Evolutionary conservation across 2,888 invertebrate genomes (phyloP).

Genomic region (Spodoptera picta): DNA sequence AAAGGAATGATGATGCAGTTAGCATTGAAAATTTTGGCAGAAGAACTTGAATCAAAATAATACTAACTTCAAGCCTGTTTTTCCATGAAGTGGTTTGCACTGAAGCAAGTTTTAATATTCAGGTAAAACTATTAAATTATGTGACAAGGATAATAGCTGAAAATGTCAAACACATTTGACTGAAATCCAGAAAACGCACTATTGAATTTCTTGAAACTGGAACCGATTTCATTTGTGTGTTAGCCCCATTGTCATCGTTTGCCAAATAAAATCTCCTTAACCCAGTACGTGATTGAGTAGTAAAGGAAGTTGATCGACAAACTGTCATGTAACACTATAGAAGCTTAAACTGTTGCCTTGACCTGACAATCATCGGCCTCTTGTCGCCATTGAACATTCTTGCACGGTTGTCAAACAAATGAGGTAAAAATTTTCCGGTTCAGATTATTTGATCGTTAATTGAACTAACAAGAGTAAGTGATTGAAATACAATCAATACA

Average conservation of each 20-base stretch:
- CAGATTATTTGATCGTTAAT: slow-evolving; percentile 35
- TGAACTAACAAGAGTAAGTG: slow-evolving; percentile 44
- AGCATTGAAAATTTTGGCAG: background rate
- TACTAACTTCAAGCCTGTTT: too few relatives aligned
- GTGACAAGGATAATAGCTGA: too few relatives aligned
- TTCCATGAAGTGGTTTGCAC: too few relatives aligned
- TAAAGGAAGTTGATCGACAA: slow-evolving; percentile 39
- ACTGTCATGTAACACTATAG: slow-evolving; percentile 40
- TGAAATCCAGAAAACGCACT: too few relatives aligned
- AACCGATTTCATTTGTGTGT: too few relatives aligned
- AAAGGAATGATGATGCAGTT: background rate
- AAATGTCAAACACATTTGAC: too few relatives aligned
- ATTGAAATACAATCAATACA: slow-evolving; percentile 64
- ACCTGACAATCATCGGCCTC: slow-evolving; percentile 45
- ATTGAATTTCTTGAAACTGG: too few relatives aligned
- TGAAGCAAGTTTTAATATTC: too few relatives aligned
- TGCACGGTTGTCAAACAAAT: slow-evolving; percentile 20
- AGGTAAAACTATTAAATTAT: too few relatives aligned
- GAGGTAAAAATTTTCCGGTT: slow-evolving; percentile 42
- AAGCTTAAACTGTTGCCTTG: slow-evolving; percentile 52
- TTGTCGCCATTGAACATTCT: slow-evolving; percentile 36
- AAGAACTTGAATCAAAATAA: too few relatives aligned
- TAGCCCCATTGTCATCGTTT: slow-evolving; percentile 10
- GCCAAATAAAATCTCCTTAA: slow-evolving; percentile 25
- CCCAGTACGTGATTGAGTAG: slow-evolving; percentile 50